Base-by-base conservation (phyloP, 2,113 vertebrate genomes). In the Salvelinus sp. region DNA sequence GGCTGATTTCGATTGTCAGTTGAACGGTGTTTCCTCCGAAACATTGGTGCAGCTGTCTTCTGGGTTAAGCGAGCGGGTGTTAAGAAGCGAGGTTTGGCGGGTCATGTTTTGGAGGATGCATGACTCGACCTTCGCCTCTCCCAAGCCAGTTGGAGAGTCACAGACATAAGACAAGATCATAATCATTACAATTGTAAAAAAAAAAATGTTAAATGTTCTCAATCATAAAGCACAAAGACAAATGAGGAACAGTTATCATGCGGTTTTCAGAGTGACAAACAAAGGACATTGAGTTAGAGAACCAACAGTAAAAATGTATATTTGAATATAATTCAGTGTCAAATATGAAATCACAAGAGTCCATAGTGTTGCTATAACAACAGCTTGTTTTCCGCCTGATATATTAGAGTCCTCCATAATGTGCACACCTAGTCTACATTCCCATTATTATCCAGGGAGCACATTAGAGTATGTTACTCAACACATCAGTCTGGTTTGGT, bases 221-320 rank as follows among this genome's bases (percentile, higher is more conserved):
- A 57, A 14, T 60, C 4, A 6, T 60, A 22, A 60, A 20, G n/a
- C n/a, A 20, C 20, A 57, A 57, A 57, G 0, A 57, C 13, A 66
- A 66, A 66, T 66, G 64, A 38, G 18, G 27, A 68, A 16, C 27
- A 50, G 6, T 13, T 67, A 63, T 76, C 72, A 25, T 79, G 65
- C 20, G 25, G 10, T 44, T 54, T 44, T 47, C 38, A 72, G 62
- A 33, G 14, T 57, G 57, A 6, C 64, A 62, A 22, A 62, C 58
- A 9, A 62, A 62, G 9, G 20, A 23, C 58, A 7, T 7, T n/a
- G n/a, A 62, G 6, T 62, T 1, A 54, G 58, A 62, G 58, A 62
- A 22, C n/a, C n/a, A 22, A 62, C 58, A 22, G 58, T 23, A 62
- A 62, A 62, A 44, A 44, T 44, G 38, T 44, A 44, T 44, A 44